phyloP scores from a whole-genome alignment of 1,140 invertebrate genomes.

The Homarus americanus region DNA sequence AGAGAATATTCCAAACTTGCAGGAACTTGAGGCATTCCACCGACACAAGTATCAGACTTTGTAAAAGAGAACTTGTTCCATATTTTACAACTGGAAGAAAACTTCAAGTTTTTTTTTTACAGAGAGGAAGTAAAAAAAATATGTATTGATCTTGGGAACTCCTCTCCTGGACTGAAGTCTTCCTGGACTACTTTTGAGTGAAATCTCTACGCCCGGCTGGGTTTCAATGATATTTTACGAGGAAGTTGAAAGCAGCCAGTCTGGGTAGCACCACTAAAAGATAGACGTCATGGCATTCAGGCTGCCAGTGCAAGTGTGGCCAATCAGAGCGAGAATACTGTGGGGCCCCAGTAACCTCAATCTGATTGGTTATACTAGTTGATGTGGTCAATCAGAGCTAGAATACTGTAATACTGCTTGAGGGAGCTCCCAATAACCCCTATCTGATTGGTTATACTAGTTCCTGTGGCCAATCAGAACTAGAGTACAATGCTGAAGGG shows the following conservation, averaged over 20 bases:
- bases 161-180: neutral
- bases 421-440: too few relatives aligned
- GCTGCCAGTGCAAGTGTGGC: neutral
- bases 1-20: too few relatives aligned
- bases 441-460: too few relatives aligned
- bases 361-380: too few relatives aligned
- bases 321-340: neutral
- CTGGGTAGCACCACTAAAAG: neutral
- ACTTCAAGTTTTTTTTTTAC: neutral
- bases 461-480: too few relatives aligned
- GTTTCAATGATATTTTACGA: slow-evolving; percentile 20
- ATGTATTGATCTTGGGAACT: neutral
- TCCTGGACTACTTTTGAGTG: neutral
- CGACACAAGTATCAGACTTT: neutral
- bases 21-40: neutral
- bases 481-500: too few relatives aligned
- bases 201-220: slow-evolving; percentile 12
- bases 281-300: neutral
- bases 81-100: slow-evolving; percentile 1
- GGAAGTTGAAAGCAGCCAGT: slow-evolving; percentile 1
- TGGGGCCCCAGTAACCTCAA: too few relatives aligned
- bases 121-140: neutral
- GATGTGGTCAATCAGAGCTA: too few relatives aligned
- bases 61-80: neutral
- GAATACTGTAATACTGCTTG: too few relatives aligned